A percentile compares a stretch with the other conserved stretches of the same genome.
Evolutionary conservation across 2,113 vertebrate genomes (phyloP).

Genomic region (Antechinus stuartii): DNA sequence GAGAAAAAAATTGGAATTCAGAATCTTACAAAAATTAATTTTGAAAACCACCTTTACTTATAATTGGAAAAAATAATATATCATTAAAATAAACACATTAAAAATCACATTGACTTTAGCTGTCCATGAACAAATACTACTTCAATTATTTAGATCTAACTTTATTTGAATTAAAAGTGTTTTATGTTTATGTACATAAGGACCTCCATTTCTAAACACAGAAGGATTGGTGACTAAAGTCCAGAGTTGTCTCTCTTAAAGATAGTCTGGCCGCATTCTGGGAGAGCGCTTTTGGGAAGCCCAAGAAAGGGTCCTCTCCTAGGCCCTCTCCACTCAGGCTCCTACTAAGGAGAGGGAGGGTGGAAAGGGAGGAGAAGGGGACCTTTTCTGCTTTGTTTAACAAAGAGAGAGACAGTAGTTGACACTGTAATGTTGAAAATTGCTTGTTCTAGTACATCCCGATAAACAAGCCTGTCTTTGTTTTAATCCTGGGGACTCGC

Average conservation of each 20-base stretch:
- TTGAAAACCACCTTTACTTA: too few relatives aligned
- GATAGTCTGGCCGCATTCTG: background rate
- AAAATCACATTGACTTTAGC: too few relatives aligned
- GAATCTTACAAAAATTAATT: too few relatives aligned
- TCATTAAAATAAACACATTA: too few relatives aligned
- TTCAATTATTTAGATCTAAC: too few relatives aligned
- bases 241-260: background rate
- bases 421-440: conserved; percentile 82
- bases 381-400: conserved; percentile 84
- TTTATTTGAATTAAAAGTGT: too few relatives aligned
- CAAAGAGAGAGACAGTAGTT: conserved; percentile 84
- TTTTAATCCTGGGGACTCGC: conserved; percentile 87
- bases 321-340: conserved; percentile 62
- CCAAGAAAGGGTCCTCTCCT: background rate
- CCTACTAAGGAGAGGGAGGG: background rate
- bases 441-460: conserved; percentile 80
- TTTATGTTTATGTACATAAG: too few relatives aligned
- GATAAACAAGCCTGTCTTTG: conserved; percentile 88
- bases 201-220: background rate
- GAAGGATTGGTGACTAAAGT: background rate
- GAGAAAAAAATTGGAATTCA: too few relatives aligned
- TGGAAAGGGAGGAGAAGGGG: background rate
- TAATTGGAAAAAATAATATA: too few relatives aligned
- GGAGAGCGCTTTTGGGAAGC: background rate
- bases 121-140: too few relatives aligned